A percentile compares a stretch with the other conserved stretches of the same genome.
phyloP scores from a whole-genome alignment of 2,797 vertebrate genomes.

The Enteromius anoplus region DNA sequence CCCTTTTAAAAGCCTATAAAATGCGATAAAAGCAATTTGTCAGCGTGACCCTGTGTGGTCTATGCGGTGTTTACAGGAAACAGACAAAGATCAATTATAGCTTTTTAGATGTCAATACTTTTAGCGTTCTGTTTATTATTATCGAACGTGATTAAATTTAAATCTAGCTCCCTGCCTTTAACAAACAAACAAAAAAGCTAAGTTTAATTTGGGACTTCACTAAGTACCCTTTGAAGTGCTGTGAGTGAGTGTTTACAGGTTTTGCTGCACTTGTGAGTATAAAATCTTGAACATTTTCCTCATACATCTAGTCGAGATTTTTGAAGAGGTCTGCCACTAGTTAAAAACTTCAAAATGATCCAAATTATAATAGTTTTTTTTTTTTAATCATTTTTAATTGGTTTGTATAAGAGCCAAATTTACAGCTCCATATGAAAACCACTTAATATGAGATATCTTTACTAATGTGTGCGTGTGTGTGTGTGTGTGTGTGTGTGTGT shows the following conservation, averaged over 20 bases:
- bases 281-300: background rate
- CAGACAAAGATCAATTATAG: constrained; percentile 18
- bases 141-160: background rate
- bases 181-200: background rate
- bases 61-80: constrained; percentile 4
- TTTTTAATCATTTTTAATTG: background rate
- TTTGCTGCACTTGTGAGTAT: background rate
- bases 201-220: background rate
- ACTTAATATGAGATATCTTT: background rate
- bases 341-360: background rate
- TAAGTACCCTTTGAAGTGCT: background rate
- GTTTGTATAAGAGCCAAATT: background rate
- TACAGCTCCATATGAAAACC: background rate
- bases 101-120: constrained; percentile 22
- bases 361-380: background rate
- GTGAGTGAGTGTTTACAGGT: background rate
- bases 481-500: constrained; percentile 54
- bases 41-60: background rate
- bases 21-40: background rate
- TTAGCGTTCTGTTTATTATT: background rate
- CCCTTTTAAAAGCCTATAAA: background rate
- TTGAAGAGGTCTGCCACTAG: background rate
- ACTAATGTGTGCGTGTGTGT: constrained; percentile 44
- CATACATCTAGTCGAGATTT: background rate
- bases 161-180: background rate